phyloP scores from a whole-genome alignment of 2,888 invertebrate genomes.

The Lutraria lutraria region DNA sequence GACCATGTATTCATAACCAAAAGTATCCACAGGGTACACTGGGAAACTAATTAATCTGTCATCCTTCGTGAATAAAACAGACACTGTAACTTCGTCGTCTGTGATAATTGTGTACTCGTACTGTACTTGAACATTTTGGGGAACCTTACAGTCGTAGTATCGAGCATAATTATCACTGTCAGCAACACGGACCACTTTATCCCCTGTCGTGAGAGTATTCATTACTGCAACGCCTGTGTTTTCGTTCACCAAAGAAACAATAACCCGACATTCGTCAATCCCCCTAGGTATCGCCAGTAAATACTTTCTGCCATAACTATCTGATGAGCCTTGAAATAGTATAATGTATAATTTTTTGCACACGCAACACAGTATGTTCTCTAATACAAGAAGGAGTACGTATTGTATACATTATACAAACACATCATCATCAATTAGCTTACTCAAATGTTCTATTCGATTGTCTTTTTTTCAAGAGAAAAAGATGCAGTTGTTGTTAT shows the following conservation, averaged over 20 bases:
- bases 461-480: too few relatives aligned
- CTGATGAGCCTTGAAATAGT: slow-evolving; percentile 31
- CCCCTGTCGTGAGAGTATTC: too few relatives aligned
- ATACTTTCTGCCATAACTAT: slow-evolving; percentile 45
- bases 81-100: slow-evolving; percentile 35
- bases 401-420: too few relatives aligned
- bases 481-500: too few relatives aligned
- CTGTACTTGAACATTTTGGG: background rate
- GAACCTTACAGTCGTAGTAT: slow-evolving; percentile 22
- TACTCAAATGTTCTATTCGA: too few relatives aligned
- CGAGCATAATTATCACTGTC: slow-evolving; percentile 2
- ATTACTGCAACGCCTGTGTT: slow-evolving; percentile 28
- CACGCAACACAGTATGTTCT: too few relatives aligned
- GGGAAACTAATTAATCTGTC: slow-evolving; percentile 2
- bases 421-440: too few relatives aligned
- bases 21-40: slow-evolving; percentile 47
- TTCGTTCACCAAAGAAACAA: slow-evolving; percentile 26
- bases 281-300: background rate
- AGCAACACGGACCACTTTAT: background rate
- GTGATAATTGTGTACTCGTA: slow-evolving; percentile 24
- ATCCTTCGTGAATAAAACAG: background rate
- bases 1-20: slow-evolving; percentile 40
- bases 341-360: too few relatives aligned
- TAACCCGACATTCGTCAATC: background rate
- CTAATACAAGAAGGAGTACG: too few relatives aligned